Conservation (phyloP, 2,797 vertebrate species). For the Macropodus opercularis region DNA sequence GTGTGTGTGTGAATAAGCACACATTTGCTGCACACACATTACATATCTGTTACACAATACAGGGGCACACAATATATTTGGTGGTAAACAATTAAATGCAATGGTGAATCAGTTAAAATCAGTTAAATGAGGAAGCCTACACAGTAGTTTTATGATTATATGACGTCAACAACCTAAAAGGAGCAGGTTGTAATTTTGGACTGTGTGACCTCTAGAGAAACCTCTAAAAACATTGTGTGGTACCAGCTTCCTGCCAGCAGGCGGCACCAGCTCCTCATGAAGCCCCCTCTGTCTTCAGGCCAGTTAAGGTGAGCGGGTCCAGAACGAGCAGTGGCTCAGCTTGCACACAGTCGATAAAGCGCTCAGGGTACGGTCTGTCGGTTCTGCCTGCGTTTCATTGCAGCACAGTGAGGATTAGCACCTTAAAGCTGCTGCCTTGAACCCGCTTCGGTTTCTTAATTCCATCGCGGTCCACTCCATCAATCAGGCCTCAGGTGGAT, state of each 20-base stretch:
- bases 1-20: too few species aligned
- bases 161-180: too few species aligned
- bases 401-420: not conserved
- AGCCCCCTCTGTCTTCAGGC: constrained; percentile 78
- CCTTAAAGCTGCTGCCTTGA: constrained; percentile 42
- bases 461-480: constrained; percentile 88
- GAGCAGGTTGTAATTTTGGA: too few species aligned
- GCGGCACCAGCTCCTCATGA: constrained; percentile 15
- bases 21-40: too few species aligned
- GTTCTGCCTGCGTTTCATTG: not conserved
- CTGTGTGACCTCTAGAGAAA: too few species aligned
- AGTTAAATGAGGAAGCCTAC: too few species aligned
- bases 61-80: too few species aligned
- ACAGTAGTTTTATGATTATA: too few species aligned
- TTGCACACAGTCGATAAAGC: constrained; percentile 91
- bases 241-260: constrained; percentile 29
- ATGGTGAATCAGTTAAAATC: too few species aligned
- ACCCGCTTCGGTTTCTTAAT: constrained; percentile 87
- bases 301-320: constrained; percentile 91
- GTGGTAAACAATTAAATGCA: too few species aligned
- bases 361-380: constrained; percentile 81
- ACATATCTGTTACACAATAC: too few species aligned
- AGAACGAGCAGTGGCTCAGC: constrained; percentile 88
- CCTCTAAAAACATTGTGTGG: too few species aligned
- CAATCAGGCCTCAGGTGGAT: constrained; percentile 85